Percentiles rank a stretch among this genome's conserved stretches.
These are phyloP conservation scores for Holcopasites calliopsidis DNA, from an alignment of 1,140 invertebrate species.

Conservation along the genomic window DNA sequence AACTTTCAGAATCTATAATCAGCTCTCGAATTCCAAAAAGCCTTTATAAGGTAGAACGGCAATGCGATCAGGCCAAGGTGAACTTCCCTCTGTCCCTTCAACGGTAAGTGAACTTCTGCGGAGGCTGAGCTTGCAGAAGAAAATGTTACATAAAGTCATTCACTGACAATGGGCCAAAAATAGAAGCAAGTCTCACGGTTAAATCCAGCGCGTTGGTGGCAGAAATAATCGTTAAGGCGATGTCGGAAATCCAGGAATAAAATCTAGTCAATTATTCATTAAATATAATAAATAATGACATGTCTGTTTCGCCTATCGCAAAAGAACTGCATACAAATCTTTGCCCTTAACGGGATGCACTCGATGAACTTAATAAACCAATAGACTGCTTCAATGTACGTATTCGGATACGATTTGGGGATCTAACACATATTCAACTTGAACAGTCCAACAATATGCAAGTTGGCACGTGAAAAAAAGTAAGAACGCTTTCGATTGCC, in stretches of 20 bases:
- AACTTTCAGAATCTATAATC: not conserved
- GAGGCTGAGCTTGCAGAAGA: slow-evolving; percentile 13
- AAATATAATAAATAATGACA: not conserved
- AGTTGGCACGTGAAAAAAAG: slow-evolving; percentile 10
- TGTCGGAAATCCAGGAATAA: not conserved
- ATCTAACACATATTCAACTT: too few species aligned
- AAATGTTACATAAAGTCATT: slow-evolving; percentile 16
- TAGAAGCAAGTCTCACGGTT: slow-evolving; percentile 4
- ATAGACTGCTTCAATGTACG: too few species aligned
- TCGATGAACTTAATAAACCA: too few species aligned
- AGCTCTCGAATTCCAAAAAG: not conserved
- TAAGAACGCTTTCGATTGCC: not conserved
- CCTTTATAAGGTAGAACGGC: not conserved
- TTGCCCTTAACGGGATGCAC: too few species aligned
- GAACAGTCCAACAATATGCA: slow-evolving; percentile 3
- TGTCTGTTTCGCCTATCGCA: too few species aligned
- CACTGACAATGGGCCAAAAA: slow-evolving; percentile 14
- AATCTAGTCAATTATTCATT: not conserved
- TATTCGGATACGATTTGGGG: too few species aligned
- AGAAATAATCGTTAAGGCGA: not conserved
- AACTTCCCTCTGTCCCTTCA: not conserved
- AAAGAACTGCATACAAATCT: too few species aligned
- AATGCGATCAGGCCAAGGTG: slow-evolving; percentile 29
- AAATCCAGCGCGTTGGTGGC: not conserved
- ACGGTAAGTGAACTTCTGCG: slow-evolving; percentile 29